A percentile compares a stretch with the other conserved stretches of the same genome.
Evolutionary conservation across 2,888 invertebrate genomes (phyloP).

Genomic region (Dryobota labecula): DNA sequence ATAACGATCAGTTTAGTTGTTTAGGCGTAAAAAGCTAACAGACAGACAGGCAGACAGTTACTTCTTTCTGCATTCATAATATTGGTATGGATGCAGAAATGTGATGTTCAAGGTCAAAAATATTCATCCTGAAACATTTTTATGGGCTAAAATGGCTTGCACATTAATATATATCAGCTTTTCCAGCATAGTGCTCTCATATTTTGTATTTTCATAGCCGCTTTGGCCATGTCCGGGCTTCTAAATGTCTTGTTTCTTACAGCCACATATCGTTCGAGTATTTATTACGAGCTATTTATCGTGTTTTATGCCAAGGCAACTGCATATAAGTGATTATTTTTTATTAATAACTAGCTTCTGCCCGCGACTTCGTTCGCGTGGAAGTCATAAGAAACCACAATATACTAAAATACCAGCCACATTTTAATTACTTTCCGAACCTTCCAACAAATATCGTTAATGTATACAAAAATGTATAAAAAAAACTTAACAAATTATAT

Average conservation of each 20-base stretch:
- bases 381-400: too few relatives aligned
- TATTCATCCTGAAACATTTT: not conserved
- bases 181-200: conserved; percentile 7
- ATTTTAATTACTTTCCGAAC: too few relatives aligned
- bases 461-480: too few relatives aligned
- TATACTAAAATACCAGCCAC: too few relatives aligned
- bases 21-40: not conserved
- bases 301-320: conserved; percentile 1
- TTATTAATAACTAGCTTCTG: too few relatives aligned
- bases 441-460: too few relatives aligned
- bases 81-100: not conserved
- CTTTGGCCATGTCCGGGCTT: conserved; percentile 19
- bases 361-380: too few relatives aligned
- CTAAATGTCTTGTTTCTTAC: conserved; percentile 30
- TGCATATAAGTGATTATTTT: not conserved
- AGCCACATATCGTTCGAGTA: conserved; percentile 2
- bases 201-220: conserved; percentile 33
- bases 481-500: too few relatives aligned
- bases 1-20: not conserved
- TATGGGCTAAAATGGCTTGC: not conserved
- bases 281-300: conserved; percentile 21
- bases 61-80: not conserved
- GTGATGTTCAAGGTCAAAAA: not conserved
- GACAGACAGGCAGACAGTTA: too few relatives aligned
- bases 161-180: not conserved